These are phyloP conservation scores for Vanessa atalanta DNA, from an alignment of 1,140 invertebrate genomes.

Conservation along the genomic window DNA sequence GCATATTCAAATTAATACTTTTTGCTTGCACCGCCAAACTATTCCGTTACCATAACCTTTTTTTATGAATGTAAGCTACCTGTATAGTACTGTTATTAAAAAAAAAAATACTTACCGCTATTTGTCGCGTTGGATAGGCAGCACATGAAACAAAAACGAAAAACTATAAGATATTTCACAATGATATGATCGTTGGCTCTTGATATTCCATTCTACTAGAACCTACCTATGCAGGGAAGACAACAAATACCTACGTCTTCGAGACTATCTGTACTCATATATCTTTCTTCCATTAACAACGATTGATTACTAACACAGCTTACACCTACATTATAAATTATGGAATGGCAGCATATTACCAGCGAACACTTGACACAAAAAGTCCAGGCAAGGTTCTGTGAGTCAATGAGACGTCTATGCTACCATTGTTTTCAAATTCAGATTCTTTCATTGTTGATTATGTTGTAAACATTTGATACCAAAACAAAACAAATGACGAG, in stretches of 20 bases:
- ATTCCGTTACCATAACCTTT: slow-evolving; percentile 15
- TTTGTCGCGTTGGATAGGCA: slow-evolving; percentile 41
- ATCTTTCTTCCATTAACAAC: slow-evolving; percentile 61
- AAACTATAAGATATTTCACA: slow-evolving; percentile 34
- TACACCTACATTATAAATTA: slow-evolving; percentile 31
- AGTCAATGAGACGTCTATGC: slow-evolving; percentile 60
- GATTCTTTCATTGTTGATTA: slow-evolving; percentile 60
- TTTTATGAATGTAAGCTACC: neutral
- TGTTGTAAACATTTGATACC: slow-evolving; percentile 47
- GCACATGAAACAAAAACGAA: slow-evolving; percentile 73
- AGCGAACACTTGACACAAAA: slow-evolving; percentile 51
- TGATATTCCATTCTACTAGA: neutral
- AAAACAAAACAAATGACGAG: slow-evolving; percentile 39
- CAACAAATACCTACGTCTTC: slow-evolving; percentile 71
- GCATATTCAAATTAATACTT: slow-evolving; percentile 48
- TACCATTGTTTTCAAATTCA: slow-evolving; percentile 67
- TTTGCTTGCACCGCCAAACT: slow-evolving; percentile 10
- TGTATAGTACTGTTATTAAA: neutral
- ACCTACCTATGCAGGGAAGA: slow-evolving; percentile 71
- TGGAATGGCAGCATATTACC: slow-evolving; percentile 38
- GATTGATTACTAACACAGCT: slow-evolving; percentile 17
- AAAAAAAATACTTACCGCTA: slow-evolving; percentile 67
- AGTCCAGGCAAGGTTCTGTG: slow-evolving; percentile 56
- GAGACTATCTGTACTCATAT: slow-evolving; percentile 63
- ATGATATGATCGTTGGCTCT: neutral